These are phyloP conservation scores for Metopolophium dirhodum DNA, from an alignment of 1,140 invertebrate species.

Conservation along the genomic window DNA sequence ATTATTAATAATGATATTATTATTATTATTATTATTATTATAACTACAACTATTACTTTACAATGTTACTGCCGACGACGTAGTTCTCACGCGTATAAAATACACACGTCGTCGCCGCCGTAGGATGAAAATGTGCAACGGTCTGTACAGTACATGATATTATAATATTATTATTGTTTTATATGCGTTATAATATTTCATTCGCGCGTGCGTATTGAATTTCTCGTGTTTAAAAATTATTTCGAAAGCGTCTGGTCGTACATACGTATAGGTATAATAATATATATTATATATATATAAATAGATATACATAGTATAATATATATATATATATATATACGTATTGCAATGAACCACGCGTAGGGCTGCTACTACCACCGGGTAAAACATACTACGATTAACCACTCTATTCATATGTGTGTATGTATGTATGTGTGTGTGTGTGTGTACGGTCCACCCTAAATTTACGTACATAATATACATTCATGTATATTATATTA, in stretches of 20 bases:
- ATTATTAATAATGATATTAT: slow-evolving; percentile 23
- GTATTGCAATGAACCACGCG: neutral
- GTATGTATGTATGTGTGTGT: neutral
- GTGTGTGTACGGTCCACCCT: neutral
- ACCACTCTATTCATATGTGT: neutral
- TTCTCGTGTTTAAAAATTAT: slow-evolving; percentile 9
- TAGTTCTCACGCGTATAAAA: slow-evolving; percentile 52
- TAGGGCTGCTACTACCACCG: neutral
- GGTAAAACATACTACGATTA: neutral
- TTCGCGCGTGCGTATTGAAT: neutral
- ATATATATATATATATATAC: neutral
- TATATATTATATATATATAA: neutral
- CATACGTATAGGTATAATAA: neutral
- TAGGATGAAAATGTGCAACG: slow-evolving; percentile 26
- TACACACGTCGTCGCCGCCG: slow-evolving; percentile 42
- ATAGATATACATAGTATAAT: neutral
- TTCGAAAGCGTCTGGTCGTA: neutral
- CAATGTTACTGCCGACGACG: slow-evolving; percentile 32
- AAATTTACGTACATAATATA: neutral
- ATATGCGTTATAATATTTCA: neutral
- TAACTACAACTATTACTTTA: neutral
- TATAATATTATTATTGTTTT: neutral
- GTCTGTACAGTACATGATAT: slow-evolving; percentile 1
- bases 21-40: slow-evolving; percentile 8
- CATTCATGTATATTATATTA: neutral